Evolutionary conservation across 2,113 vertebrate species (phyloP), one percentile per base, ranked within the genome.

Genomic region (Patagioenas fasciata): DNA sequence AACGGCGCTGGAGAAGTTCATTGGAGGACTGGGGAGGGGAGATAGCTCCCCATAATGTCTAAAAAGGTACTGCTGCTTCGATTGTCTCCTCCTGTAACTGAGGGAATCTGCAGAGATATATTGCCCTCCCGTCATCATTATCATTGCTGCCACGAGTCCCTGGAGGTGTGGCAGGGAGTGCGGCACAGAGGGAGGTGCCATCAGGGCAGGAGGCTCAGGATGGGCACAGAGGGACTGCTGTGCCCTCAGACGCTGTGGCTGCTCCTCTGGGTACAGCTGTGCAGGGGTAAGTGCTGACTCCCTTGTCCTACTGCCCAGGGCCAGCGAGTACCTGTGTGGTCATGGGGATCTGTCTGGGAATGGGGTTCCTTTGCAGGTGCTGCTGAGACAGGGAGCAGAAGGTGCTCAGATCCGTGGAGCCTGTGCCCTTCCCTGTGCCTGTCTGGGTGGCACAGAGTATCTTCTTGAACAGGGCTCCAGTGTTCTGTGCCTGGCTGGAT

Each of bases 61-160:
- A n/a, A n/a, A n/a, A 72, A 65, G 60, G 82, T 26, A 50, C 40
- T 73, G 51, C n/a, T 65, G 50, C 82, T 48, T 56, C 1, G 3
- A 54, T 32, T 74, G 81, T 38, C 50, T 65, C n/a, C 38, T 56
- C 9, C 13, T 20, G 19, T 21, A 36, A n/a, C 70, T 65, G 21
- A 15, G 8, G 13, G 32, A 38, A 21, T 47, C 40, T 36, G 50
- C 40, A 56, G 16, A 54, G n/a, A 17, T 40, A 26, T 14, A n/a
- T 28, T 13, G 5, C 23, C 60, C 40, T 38, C 17, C 6, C 4
- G 2, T 11, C 14, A n/a, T n/a, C n/a, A n/a, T n/a, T n/a, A 0
- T 10, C 2, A 2, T 10, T 8, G 20, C 54, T 18, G 38, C 28
- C 2, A 1, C 26, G 21, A 20, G 18, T 32, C 9, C 9, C 17